Conservation (phyloP, 2,888 invertebrate species). For the Harpagoxenus sublaevis region DNA sequence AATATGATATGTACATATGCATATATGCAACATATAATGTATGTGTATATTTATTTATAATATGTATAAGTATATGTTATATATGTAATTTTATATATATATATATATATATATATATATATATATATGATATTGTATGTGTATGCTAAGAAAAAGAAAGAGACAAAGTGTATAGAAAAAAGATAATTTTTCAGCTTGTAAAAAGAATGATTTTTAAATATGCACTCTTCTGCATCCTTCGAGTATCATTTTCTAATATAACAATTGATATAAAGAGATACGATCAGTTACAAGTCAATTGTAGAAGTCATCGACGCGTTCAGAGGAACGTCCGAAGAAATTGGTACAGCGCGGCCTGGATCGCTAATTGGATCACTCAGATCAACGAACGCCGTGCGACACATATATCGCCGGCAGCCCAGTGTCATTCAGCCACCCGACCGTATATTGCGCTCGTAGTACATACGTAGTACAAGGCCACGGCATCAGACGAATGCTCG, state of each 20-base stretch:
- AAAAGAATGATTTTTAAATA: not conserved
- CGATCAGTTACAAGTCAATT: constrained; percentile 7
- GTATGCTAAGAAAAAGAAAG: too few species aligned
- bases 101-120: too few species aligned
- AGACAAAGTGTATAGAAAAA: too few species aligned
- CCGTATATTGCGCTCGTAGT: constrained; percentile 65
- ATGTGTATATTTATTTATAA: too few species aligned
- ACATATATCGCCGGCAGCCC: constrained; percentile 57
- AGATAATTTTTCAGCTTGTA: too few species aligned
- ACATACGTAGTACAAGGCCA: constrained; percentile 70
- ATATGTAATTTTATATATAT: too few species aligned
- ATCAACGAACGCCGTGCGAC: constrained; percentile 73
- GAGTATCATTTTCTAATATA: not conserved
- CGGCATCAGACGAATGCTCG: constrained; percentile 65
- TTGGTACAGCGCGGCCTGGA: constrained; percentile 46
- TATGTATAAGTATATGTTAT: too few species aligned
- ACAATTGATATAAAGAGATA: not conserved
- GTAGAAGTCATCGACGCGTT: constrained; percentile 1
- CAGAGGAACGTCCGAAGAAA: constrained; percentile 39
- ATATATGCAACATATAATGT: too few species aligned
- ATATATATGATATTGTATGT: too few species aligned
- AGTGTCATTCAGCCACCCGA: constrained; percentile 70
- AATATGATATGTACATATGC: too few species aligned
- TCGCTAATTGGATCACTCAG: constrained; percentile 75
- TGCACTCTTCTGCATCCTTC: too few species aligned